Base-by-base conservation (phyloP, 2,797 vertebrate genomes). In the Mastacembelus armatus region DNA sequence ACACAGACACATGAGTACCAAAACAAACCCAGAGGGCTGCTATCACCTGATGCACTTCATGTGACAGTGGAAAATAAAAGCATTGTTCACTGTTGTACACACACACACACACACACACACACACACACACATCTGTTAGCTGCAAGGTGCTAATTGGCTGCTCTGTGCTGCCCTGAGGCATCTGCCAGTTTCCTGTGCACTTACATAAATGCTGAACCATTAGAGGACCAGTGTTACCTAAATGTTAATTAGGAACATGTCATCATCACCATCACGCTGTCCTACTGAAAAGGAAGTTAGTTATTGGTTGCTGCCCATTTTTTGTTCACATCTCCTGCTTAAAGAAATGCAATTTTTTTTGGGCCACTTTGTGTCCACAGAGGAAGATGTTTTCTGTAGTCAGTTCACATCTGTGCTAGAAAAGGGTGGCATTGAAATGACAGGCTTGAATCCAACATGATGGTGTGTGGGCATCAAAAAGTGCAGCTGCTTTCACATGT, bases 171-270 rank as follows among this genome's bases (percentile, higher is more conserved):
- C 49, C 22, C 33, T n/a, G 10, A 43, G 62, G 51, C 35, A 43
- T 32, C 27, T 29, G 43, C 15, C 21, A 14, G 10, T 60, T 59
- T 69, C 57, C 57, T 71, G 72, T 65, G 36, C 74, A 44, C 40
- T 42, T 33, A 4, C 19, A 3, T 32, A 51, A 39, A 59, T 4
- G 7, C 7, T 24, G 47, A 32, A 43, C 47, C 71, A 47, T 56
- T 56, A 36, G 44, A 30, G 50, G 12, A 1, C 11, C 2, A 0
- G 18, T 60, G 21, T 12, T 24, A 24, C 24, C 40, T 49, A 72
- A 73, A 45, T 59, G n/a, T 65, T 45, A 39, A 44, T 33, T 24
- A 33, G 30, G 22, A 36, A 15, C 38, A 18, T 32, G 5, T 62
- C 36, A 36, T 33, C n/a, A n/a, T n/a, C n/a, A n/a, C n/a, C n/a